These are phyloP conservation scores for Epinotia brunnichana DNA, from an alignment of 2,888 invertebrate species.

Conservation along the genomic window DNA sequence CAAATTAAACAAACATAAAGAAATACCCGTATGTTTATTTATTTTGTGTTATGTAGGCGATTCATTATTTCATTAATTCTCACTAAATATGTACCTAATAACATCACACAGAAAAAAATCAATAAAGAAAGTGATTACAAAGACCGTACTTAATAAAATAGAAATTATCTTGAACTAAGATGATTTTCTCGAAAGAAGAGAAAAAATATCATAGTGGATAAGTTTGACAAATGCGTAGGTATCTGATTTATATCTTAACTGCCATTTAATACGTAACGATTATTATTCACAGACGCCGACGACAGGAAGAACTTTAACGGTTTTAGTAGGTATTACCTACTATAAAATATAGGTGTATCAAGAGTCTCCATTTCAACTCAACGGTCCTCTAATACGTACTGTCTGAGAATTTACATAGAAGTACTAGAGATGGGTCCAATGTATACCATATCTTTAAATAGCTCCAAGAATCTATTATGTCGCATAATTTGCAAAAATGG, in stretches of 20 bases:
- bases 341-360: slow-evolving; percentile 15
- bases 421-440: neutral
- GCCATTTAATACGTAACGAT: slow-evolving; percentile 21
- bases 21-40: too few species aligned
- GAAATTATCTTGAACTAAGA: too few species aligned
- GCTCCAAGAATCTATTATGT: neutral
- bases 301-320: slow-evolving; percentile 32
- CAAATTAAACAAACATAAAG: too few species aligned
- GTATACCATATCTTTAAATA: neutral
- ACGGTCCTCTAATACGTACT: neutral
- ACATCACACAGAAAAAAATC: too few species aligned
- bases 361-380: slow-evolving; percentile 10
- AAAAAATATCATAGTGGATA: too few species aligned
- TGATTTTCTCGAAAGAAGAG: too few species aligned
- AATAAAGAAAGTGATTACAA: too few species aligned
- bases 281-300: slow-evolving; percentile 29
- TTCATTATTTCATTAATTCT: too few species aligned
- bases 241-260: slow-evolving; percentile 13
- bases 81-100: too few species aligned
- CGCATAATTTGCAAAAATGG: too few species aligned
- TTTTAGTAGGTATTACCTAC: slow-evolving; percentile 8
- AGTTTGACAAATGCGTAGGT: slow-evolving; percentile 8
- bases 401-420: neutral
- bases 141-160: too few species aligned
- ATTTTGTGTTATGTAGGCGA: too few species aligned